Evolutionary conservation across 2,797 vertebrate genomes (phyloP).

Genomic region (Selene dorsalis): DNA sequence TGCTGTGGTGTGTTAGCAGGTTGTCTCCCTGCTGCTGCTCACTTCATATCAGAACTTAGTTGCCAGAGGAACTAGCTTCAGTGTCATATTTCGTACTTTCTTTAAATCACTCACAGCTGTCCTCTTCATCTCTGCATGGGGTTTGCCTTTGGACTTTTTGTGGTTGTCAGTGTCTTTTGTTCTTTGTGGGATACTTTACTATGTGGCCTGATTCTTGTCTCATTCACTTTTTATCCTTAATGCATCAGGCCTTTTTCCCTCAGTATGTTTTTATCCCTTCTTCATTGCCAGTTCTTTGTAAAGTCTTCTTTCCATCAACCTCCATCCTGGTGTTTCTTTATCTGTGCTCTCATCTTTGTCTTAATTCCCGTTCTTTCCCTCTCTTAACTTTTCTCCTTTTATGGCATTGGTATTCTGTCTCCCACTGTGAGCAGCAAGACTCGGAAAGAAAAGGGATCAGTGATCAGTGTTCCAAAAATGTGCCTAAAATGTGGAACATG

Average conservation of each 20-base stretch:
- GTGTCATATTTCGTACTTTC: background rate
- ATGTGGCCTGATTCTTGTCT: background rate
- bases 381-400: conserved; percentile 56
- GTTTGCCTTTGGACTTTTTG: background rate
- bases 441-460: conserved; percentile 21
- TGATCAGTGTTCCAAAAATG: conserved; percentile 18
- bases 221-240: background rate
- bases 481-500: conserved; percentile 5
- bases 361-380: conserved; percentile 39
- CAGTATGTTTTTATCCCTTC: background rate
- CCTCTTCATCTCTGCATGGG: background rate
- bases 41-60: background rate
- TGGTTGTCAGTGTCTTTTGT: background rate
- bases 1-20: conserved; percentile 27
- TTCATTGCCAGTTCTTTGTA: background rate
- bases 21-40: conserved; percentile 17
- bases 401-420: conserved; percentile 57
- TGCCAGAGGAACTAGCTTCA: background rate
- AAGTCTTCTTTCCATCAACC: conserved; percentile 5
- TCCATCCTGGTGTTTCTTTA: conserved; percentile 16
- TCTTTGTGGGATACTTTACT: background rate
- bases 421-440: conserved; percentile 11
- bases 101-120: background rate
- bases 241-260: background rate
- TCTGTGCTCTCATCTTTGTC: conserved; percentile 48